Conservation (phyloP, 2,797 vertebrate species). For the Megaceryle alcyon region DNA sequence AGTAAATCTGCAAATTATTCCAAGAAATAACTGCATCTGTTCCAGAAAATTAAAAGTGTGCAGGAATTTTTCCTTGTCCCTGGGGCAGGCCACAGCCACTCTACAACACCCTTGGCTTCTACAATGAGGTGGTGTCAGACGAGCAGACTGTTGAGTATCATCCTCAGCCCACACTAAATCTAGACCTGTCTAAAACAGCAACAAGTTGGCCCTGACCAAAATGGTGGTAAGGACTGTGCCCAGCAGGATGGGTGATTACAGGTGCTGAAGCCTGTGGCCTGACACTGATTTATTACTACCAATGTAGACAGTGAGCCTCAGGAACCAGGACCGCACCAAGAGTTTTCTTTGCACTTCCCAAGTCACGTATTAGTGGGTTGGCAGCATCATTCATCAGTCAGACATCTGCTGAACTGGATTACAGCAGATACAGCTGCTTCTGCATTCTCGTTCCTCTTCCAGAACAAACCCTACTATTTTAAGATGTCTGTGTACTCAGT, state of each 20-base stretch:
- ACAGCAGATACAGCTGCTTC: not conserved
- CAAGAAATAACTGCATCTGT: not conserved
- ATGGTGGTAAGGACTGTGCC: not conserved
- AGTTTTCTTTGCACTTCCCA: not conserved
- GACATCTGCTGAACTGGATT: not conserved
- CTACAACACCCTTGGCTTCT: not conserved
- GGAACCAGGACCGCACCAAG: not conserved
- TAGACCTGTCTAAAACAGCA: not conserved
- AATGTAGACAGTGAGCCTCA: not conserved
- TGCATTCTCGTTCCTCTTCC: not conserved
- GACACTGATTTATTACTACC: not conserved
- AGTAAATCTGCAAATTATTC: not conserved
- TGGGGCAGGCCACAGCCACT: not conserved
- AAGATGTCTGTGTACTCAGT: not conserved
- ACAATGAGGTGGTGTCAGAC: fast-evolving
- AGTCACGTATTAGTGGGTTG: not conserved
- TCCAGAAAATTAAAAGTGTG: not conserved
- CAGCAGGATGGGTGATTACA: not conserved
- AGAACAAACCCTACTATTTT: not conserved
- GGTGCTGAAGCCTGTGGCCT: not conserved
- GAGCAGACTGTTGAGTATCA: not conserved
- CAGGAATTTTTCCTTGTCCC: not conserved
- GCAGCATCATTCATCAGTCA: not conserved
- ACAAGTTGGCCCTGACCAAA: not conserved
- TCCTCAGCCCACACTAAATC: not conserved